Base-by-base conservation (phyloP, 2,113 vertebrate species). In the Ictalurus furcatus region DNA sequence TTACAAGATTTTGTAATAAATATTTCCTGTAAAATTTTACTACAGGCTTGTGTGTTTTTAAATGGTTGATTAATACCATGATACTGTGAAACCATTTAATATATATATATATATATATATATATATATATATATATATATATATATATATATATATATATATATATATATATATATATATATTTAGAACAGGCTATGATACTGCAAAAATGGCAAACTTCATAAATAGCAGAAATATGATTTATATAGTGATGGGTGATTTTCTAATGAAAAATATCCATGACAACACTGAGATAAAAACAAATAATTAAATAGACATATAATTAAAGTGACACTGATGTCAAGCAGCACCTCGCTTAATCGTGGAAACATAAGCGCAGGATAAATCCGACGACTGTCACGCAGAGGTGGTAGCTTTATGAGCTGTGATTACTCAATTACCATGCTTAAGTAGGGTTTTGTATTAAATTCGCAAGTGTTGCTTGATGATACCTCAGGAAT, bases 361-460 rank as follows among this genome's bases (percentile, higher is more conserved):
- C 23, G 2, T 63, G 48, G 54, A 44, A 76, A 63, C 14, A 44
- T 71, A 83, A 73, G 79, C 79, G 58, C 16, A 8, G 30, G 34
- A 37, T 73, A 63, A 88, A 76, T 76, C 54, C 69, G 14, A 25
- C 4, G 8, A 40, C 69, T 48, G 81, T 63, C 81, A 88, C 13
- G n/a, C 69, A 63, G 80, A 84, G 80, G 67, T 88, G 56, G 34
- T 71, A 82, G 78, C 84, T 67, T 88, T 88, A 84, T 84, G 65
- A 73, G 67, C 69, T 84, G 67, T 58, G 87, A 88, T 76, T 84
- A 84, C 56, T 76, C 81, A 88, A 76, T 88, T 76, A 74, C 81
- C 40, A 69, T 48, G 67, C 79, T 88, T 73, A 83, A 59, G 54
- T 79, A 74, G 58, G 80, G 48, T 88, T 88, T 88, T 56, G 54